These are phyloP conservation scores for Philonicus albiceps DNA, from an alignment of 2,888 invertebrate species.

Conservation along the genomic window DNA sequence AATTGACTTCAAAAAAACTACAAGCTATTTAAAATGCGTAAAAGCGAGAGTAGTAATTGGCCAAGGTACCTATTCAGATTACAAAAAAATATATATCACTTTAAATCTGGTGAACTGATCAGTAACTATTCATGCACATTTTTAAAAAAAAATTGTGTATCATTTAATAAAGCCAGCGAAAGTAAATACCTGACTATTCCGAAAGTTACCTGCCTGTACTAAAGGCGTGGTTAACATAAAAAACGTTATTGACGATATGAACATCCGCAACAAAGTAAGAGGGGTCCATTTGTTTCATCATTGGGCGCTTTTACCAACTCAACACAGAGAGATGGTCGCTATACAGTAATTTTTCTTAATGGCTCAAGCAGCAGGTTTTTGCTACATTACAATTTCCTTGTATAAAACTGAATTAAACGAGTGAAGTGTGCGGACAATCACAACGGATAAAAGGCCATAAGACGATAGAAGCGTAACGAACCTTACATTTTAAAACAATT, in stretches of 20 bases:
- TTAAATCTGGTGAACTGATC: neutral
- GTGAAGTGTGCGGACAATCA: neutral
- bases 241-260: neutral
- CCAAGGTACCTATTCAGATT: neutral
- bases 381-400: neutral
- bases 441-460: neutral
- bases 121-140: neutral
- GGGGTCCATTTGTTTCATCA: neutral
- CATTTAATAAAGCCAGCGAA: neutral
- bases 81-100: neutral
- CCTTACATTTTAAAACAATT: neutral
- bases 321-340: neutral
- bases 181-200: neutral
- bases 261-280: neutral
- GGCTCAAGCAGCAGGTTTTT: neutral
- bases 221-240: neutral
- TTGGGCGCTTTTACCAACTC: neutral
- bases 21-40: neutral
- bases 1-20: neutral
- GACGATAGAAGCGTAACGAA: neutral
- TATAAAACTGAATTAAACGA: neutral
- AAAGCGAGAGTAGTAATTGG: neutral
- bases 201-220: neutral
- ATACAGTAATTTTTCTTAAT: neutral
- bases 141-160: neutral